A percentile compares a stretch with the other conserved stretches of the same genome.
phyloP scores from a whole-genome alignment of 2,888 invertebrate species.

The Teleogryllus oceanicus region DNA sequence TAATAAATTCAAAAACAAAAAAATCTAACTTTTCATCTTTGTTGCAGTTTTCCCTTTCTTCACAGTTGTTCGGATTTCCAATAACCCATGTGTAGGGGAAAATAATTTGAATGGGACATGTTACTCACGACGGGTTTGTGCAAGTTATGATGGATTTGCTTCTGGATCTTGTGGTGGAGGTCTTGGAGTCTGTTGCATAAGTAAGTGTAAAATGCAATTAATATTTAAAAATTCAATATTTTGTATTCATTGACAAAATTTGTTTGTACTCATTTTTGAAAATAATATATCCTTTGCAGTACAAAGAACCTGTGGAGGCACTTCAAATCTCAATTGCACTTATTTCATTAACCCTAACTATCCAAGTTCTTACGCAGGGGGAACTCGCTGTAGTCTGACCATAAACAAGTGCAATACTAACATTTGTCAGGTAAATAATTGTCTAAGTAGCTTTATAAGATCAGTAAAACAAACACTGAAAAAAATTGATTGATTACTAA shows the following conservation, averaged over 20 bases:
- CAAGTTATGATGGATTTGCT: constrained; percentile 64
- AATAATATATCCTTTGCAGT: constrained; percentile 52
- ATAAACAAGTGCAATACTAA: constrained; percentile 65
- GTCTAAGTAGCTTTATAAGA: background rate
- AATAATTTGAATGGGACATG: constrained; percentile 72
- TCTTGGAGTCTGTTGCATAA: constrained; percentile 77
- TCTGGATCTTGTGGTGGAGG: constrained; percentile 71
- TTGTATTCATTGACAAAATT: too few relatives aligned
- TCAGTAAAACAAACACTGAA: too few relatives aligned
- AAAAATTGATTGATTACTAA: too few relatives aligned
- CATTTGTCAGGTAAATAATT: constrained; percentile 62
- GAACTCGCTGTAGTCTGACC: constrained; percentile 63
- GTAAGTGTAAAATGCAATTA: constrained; percentile 53
- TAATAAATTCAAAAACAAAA: too few relatives aligned
- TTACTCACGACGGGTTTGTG: constrained; percentile 71
- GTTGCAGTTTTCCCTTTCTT: constrained; percentile 63
- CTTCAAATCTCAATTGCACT: constrained; percentile 72
- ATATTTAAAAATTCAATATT: too few relatives aligned
- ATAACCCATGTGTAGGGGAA: constrained; percentile 63
- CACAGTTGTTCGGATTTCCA: constrained; percentile 68
- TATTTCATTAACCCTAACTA: constrained; percentile 78
- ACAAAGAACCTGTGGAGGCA: constrained; percentile 66
- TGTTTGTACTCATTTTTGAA: too few relatives aligned
- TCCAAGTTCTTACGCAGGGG: constrained; percentile 65
- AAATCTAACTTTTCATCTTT: too few relatives aligned